Base-by-base conservation (phyloP, 2,888 invertebrate genomes). In the Tetramorium bicarinatum region DNA sequence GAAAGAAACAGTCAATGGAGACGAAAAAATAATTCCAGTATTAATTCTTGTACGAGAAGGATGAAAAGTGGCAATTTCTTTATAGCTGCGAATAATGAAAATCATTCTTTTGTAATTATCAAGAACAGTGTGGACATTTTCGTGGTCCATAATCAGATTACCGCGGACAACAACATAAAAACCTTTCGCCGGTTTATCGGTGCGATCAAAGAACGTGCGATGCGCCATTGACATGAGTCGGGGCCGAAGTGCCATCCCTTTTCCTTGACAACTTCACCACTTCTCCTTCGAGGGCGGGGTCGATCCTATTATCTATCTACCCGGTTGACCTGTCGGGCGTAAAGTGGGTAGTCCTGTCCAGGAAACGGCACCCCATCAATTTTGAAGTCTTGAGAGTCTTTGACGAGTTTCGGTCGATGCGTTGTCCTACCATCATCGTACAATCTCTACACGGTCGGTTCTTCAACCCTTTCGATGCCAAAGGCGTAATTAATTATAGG, bases 231-330 rank as follows among this genome's bases (percentile, higher is more conserved):
- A 90, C 86, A 84, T 85, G 82, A 88, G 69, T 44, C 69, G 56
- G 74, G 15, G 29, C 62, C 82, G 67, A 88, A 87, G 90, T 92
- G 92, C 92, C 92, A 92, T 93, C 91, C 89, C 90, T 93, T 92
- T 93, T 91, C 89, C 87, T 84, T 92, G 93, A 94, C 93, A 93
- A 92, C 93, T 93, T 93, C 92, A 91, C 92, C 91, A 91, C 86
- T 88, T 91, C 87, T 62, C 47, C 44, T 83, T 83, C 81, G 3
- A 44, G 64, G 77, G 66, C 87, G 87, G 87, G 87, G 82, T 86
- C 90, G 77, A 88, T 91, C 89, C 91, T 87, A 89, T 90, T 92
- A 91, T 92, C 92, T 92, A 91, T 92, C 92, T 91, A 85, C 84
- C 85, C 89, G 89, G 86, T 89, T 87, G 86, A 86, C 86, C 88